Evolutionary conservation across 1,140 invertebrate genomes (phyloP).

Genomic region (Palaemon carinicauda): DNA sequence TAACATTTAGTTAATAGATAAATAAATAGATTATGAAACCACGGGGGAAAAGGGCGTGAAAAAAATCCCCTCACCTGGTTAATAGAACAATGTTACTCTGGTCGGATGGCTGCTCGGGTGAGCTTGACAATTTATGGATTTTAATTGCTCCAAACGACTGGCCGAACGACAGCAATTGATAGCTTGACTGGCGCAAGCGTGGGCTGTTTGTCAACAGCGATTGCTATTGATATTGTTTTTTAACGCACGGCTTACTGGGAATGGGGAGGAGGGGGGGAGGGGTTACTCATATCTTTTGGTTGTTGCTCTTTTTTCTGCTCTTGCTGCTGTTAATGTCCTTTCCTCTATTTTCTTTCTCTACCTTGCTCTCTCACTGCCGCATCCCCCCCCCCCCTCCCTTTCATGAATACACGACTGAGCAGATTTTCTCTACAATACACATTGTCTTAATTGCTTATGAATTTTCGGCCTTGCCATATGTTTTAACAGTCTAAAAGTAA

Average conservation of each 20-base stretch:
- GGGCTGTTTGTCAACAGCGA: constrained; percentile 26
- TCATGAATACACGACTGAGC: neutral
- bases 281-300: neutral
- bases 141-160: constrained; percentile 42
- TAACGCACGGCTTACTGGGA: neutral
- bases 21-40: constrained; percentile 38
- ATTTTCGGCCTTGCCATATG: neutral
- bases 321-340: neutral
- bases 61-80: neutral
- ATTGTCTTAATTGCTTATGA: too few species aligned
- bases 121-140: constrained; percentile 41
- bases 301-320: neutral
- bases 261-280: too few species aligned
- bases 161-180: constrained; percentile 47
- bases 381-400: neutral
- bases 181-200: constrained; percentile 39
- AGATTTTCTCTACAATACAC: too few species aligned
- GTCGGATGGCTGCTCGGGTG: neutral
- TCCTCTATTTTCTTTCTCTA: neutral
- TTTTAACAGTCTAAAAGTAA: neutral
- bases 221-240: constrained; percentile 37
- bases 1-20: constrained; percentile 42
- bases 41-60: constrained; percentile 21
- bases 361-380: neutral
- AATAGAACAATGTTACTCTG: constrained; percentile 2